phyloP scores from a whole-genome alignment of 2,797 vertebrate genomes.

The Notoglanidium macrostoma region DNA sequence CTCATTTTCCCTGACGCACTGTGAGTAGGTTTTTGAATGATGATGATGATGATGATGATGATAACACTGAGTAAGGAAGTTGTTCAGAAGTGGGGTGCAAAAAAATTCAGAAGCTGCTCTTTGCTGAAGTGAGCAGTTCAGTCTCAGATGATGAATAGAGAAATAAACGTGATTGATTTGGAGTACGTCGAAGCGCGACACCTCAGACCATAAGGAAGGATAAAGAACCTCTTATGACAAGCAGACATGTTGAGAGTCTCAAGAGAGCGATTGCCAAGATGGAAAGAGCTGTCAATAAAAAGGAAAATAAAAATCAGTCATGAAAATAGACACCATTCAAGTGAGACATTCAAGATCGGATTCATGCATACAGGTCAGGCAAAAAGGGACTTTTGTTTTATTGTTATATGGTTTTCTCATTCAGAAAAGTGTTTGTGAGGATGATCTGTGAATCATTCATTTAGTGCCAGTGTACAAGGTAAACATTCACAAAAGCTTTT shows the following conservation, averaged over 20 bases:
- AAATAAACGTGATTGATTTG: conserved; percentile 17
- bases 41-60: neutral
- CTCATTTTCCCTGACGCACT: neutral
- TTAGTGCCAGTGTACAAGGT: neutral
- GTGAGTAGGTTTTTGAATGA: neutral
- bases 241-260: neutral
- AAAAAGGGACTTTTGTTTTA: neutral
- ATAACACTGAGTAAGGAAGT: conserved; percentile 8
- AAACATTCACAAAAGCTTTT: neutral
- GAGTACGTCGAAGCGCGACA: neutral
- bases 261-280: neutral
- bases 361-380: neutral
- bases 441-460: neutral
- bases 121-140: conserved; percentile 24
- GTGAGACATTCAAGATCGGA: neutral
- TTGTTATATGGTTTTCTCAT: neutral
- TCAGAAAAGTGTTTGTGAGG: neutral
- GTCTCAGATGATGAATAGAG: conserved; percentile 13
- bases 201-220: conserved; percentile 17
- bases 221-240: conserved; percentile 26
- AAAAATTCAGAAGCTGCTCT: neutral
- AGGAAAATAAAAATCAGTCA: conserved; percentile 8
- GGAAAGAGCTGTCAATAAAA: conserved; percentile 3
- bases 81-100: neutral
- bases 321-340: neutral